Evolutionary conservation across 2,113 vertebrate genomes (phyloP).

Genomic region (Callithrix jacchus): DNA sequence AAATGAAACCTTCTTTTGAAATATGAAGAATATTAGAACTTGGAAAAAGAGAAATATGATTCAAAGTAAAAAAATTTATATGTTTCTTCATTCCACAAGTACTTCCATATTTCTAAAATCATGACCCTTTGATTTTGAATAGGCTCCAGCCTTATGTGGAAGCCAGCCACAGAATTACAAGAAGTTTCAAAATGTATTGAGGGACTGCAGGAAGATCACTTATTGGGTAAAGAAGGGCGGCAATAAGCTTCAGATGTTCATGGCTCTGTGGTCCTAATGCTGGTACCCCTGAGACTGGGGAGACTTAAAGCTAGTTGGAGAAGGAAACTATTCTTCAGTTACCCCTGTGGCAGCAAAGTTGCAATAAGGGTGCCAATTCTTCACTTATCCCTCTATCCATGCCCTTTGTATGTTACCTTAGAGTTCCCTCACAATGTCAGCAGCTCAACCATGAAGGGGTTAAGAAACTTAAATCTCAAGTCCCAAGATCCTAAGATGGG

Average conservation of each 20-base stretch:
- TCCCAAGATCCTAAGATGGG: neutral
- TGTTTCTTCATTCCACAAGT: constrained; percentile 24
- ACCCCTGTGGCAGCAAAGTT: neutral
- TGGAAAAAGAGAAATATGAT: constrained; percentile 33
- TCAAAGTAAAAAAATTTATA: constrained; percentile 35
- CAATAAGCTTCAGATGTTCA: neutral
- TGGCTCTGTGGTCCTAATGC: neutral
- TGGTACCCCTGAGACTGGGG: neutral
- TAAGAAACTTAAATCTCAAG: neutral
- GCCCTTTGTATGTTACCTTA: neutral
- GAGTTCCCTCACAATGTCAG: neutral
- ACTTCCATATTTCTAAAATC: constrained; percentile 55
- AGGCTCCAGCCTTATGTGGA: constrained; percentile 31
- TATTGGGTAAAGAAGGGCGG: neutral
- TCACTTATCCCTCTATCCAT: neutral
- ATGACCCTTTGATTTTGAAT: constrained; percentile 52
- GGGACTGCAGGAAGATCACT: neutral
- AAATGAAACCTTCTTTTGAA: constrained; percentile 61
- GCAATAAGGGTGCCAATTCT: neutral
- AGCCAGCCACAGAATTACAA: constrained; percentile 16
- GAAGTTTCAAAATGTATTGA: constrained; percentile 39
- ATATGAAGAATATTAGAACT: constrained; percentile 46
- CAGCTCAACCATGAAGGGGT: too few species aligned
- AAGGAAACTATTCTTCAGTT: neutral
- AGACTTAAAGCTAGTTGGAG: neutral